Percentiles rank a stretch among this genome's conserved stretches.
Conservation (phyloP, 2,888 invertebrate genomes). For the Tribolium freemani region DNA sequence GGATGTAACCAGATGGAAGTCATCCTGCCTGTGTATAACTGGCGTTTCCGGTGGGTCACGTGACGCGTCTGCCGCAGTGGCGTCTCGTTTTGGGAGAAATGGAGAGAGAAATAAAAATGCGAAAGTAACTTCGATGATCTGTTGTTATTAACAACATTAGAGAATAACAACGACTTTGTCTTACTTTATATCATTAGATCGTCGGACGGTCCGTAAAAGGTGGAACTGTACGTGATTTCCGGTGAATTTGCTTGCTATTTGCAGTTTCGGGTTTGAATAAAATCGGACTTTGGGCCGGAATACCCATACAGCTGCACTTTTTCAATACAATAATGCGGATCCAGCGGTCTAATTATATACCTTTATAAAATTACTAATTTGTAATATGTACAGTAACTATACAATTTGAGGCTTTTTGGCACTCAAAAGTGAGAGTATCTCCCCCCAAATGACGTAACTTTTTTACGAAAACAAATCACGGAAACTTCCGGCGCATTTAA, state of each 20-base stretch:
- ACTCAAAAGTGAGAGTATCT: slow-evolving; percentile 61
- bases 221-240: slow-evolving; percentile 14
- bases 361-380: slow-evolving; percentile 58
- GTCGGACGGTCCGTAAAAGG: slow-evolving; percentile 22
- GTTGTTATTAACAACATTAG: slow-evolving; percentile 67
- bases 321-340: slow-evolving; percentile 2
- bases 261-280: background rate
- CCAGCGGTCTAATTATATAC: slow-evolving; percentile 41
- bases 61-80: slow-evolving; percentile 13
- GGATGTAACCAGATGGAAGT: slow-evolving; percentile 67
- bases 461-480: slow-evolving; percentile 45
- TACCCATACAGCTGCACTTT: slow-evolving; percentile 14
- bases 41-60: slow-evolving; percentile 68
- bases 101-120: slow-evolving; percentile 51
- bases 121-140: slow-evolving; percentile 52
- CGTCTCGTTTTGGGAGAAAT: background rate
- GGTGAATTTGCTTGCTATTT: background rate
- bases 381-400: slow-evolving; percentile 61
- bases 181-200: slow-evolving; percentile 45
- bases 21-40: slow-evolving; percentile 71
- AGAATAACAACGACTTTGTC: slow-evolving; percentile 59
- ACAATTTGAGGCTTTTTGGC: slow-evolving; percentile 63
- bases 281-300: slow-evolving; percentile 18
- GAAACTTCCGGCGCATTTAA: slow-evolving; percentile 43
- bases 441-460: slow-evolving; percentile 52